Percentiles rank a stretch among this genome's conserved stretches.
These are phyloP conservation scores for Miltochrista miniata DNA, from an alignment of 2,888 invertebrate species.

Conservation along the genomic window DNA sequence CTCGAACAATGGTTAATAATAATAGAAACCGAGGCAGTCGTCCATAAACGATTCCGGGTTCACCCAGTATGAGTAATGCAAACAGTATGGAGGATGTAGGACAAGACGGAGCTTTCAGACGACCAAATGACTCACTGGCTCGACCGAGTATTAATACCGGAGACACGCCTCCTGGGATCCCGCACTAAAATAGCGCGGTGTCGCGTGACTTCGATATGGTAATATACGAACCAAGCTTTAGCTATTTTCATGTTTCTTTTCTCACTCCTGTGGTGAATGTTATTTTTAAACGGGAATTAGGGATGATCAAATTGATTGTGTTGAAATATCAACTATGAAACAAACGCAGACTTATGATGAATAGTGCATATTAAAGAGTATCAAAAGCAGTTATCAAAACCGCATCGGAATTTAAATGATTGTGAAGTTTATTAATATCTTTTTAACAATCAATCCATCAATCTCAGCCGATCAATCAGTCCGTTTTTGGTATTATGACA, in stretches of 20 bases:
- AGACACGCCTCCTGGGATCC: slow-evolving; percentile 81
- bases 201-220: slow-evolving; percentile 74
- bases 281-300: slow-evolving; percentile 35
- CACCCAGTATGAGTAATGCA: slow-evolving; percentile 74
- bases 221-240: slow-evolving; percentile 46
- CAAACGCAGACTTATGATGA: too few relatives aligned
- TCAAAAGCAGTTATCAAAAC: too few relatives aligned
- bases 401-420: too few relatives aligned
- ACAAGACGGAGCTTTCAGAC: slow-evolving; percentile 79
- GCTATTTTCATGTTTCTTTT: slow-evolving; percentile 42
- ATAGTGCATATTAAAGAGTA: too few relatives aligned
- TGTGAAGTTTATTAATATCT: too few relatives aligned
- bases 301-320: slow-evolving; percentile 20
- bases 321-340: too few relatives aligned
- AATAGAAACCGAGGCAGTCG: slow-evolving; percentile 41
- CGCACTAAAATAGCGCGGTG: slow-evolving; percentile 75
- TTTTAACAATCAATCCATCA: too few relatives aligned
- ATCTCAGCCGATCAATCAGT: too few relatives aligned
- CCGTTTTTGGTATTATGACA: too few relatives aligned
- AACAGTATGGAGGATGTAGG: slow-evolving; percentile 77
- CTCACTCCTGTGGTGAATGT: slow-evolving; percentile 27
- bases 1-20: slow-evolving; percentile 33
- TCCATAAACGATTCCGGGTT: slow-evolving; percentile 72
- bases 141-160: slow-evolving; percentile 75
- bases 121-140: slow-evolving; percentile 71